These are phyloP conservation scores for Scomber japonicus DNA, from an alignment of 2,113 vertebrate species.

Conservation along the genomic window DNA sequence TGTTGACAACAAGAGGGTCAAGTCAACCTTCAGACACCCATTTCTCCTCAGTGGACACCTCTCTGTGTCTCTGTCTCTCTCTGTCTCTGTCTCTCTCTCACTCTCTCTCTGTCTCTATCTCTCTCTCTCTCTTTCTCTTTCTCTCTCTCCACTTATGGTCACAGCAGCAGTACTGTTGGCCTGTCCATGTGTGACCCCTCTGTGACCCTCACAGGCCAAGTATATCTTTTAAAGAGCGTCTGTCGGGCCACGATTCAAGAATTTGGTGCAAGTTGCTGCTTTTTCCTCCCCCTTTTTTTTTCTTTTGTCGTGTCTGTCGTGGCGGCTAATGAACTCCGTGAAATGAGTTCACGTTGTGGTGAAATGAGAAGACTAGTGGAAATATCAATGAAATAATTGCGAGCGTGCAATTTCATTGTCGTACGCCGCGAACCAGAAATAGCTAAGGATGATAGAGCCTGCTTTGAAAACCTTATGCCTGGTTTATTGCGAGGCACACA, in stretches of 20 bases:
- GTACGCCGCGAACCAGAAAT: conserved; percentile 30
- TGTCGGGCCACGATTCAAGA: conserved; percentile 2
- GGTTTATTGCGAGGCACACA: conserved; percentile 2
- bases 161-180: conserved; percentile 31
- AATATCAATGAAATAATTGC: conserved; percentile 20
- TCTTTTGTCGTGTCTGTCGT: conserved; percentile 6
- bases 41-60: conserved; percentile 15
- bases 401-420: conserved; percentile 4
- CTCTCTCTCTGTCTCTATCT: not conserved
- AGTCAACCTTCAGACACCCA: not conserved
- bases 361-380: not conserved
- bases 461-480: conserved; percentile 32
- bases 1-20: conserved; percentile 20
- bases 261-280: not conserved
- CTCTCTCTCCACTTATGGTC: conserved; percentile 42
- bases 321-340: not conserved
- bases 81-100: not conserved
- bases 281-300: not conserved
- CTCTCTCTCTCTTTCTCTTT: conserved; percentile 20
- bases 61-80: conserved; percentile 5
- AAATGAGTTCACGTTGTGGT: not conserved
- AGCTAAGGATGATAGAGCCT: conserved; percentile 4
- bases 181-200: conserved; percentile 14
- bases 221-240: conserved; percentile 6
- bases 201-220: not conserved